phyloP scores from a whole-genome alignment of 2,113 vertebrate species.

The Noctilio leporinus region DNA sequence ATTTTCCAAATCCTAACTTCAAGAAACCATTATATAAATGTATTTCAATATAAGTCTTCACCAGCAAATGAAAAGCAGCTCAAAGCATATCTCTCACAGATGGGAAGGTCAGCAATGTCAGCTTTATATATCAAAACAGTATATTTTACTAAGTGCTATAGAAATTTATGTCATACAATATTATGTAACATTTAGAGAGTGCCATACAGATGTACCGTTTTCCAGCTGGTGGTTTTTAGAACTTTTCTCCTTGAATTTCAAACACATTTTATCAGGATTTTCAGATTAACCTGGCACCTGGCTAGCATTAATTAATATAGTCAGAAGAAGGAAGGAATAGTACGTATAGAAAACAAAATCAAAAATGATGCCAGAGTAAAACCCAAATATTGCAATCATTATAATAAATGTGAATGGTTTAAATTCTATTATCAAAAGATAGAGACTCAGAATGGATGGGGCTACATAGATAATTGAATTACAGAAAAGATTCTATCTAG shows the following conservation, averaged over 20 bases:
- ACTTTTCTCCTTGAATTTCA: not conserved
- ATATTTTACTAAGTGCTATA: conserved; percentile 26
- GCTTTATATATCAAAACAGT: not conserved
- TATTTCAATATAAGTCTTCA: not conserved
- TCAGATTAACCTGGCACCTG: not conserved
- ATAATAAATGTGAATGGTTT: conserved; percentile 31
- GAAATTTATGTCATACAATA: not conserved
- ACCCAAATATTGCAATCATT: not conserved
- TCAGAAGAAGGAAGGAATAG: not conserved
- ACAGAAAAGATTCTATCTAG: not conserved
- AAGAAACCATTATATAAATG: conserved; percentile 15
- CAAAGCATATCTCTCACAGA: conserved; percentile 24
- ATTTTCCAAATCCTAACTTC: not conserved
- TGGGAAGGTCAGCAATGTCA: not conserved
- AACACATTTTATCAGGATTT: not conserved
- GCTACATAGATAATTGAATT: not conserved
- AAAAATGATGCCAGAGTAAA: not conserved
- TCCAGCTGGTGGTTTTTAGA: not conserved
- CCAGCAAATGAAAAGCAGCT: not conserved
- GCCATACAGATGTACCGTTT: not conserved
- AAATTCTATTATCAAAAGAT: conserved; percentile 26
- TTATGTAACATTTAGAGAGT: not conserved
- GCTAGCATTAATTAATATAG: not conserved
- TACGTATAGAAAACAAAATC: not conserved
- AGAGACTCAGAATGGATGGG: not conserved